Base-by-base conservation (phyloP, 2,113 vertebrate genomes). In the Actenoides hombroni region DNA sequence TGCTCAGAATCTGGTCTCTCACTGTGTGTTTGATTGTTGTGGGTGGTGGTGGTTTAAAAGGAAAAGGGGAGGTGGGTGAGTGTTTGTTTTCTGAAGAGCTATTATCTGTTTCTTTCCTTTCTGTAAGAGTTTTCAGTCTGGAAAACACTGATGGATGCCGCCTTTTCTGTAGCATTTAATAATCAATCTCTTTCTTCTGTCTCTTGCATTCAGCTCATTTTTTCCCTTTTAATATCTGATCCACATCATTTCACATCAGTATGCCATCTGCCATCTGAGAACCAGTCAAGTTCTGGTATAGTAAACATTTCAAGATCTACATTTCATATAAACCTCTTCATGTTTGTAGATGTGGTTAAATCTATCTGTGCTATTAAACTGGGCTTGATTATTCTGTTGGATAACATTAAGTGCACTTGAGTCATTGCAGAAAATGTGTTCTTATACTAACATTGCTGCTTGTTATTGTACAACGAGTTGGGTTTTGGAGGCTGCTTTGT, bases 201-300 rank as follows among this genome's bases (percentile, higher is more conserved):
- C 97, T 97, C 96, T 97, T 97, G 94, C 93, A 97, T 97, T 98
- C 96, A 97, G 97, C 98, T 98, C 97, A 97, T 97, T 98, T 96
- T 97, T 94, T 75, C 88, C 95, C 94, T 94, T 95, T 97, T 97
- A 93, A 95, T 98, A 71, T 98, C 97, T 96, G 98, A 95, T 96
- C 96, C 96, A 97, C 97, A 98, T 96, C 97, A 97, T 98, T 97
- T 98, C 97, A 95, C 97, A 97, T 97, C 97, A 96, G 94, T 98
- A 97, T 98, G 96, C 96, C 97, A 97, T 97, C 97, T 97, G 97
- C 96, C 97, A 97, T 97, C 97, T 83, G 97, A 97, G 96, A 98
- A 96, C 94, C 96, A 98, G 97, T 97, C 96, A 86, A 97, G 95
- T 96, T 98, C 97, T 97, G 97, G 97, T 97, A 97, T 35, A 97